These are phyloP conservation scores for Hylaeus volcanicus DNA, from an alignment of 1,140 invertebrate species.

Conservation along the genomic window DNA sequence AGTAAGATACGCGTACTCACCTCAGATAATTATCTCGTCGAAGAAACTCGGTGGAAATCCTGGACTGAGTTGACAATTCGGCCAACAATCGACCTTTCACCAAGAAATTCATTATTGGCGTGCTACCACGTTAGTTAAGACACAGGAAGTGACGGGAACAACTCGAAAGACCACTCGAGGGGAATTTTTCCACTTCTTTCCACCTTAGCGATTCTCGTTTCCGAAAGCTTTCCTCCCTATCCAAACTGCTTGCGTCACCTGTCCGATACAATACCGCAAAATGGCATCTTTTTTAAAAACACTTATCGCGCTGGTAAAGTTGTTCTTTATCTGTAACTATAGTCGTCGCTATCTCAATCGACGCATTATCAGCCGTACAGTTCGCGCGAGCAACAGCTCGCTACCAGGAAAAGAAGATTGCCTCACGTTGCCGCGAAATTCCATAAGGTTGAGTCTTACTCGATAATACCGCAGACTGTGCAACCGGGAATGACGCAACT, in stretches of 20 bases:
- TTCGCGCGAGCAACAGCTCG: not conserved
- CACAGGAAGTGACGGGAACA: too few relatives aligned
- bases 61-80: not conserved
- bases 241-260: too few relatives aligned
- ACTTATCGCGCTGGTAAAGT: not conserved
- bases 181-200: too few relatives aligned
- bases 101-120: too few relatives aligned
- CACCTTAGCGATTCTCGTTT: too few relatives aligned
- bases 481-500: slow-evolving; percentile 38
- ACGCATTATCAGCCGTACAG: not conserved
- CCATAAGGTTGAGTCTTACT: slow-evolving; percentile 33
- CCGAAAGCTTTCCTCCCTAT: too few relatives aligned
- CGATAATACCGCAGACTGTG: not conserved
- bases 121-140: too few relatives aligned
- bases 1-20: not conserved
- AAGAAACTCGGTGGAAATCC: not conserved
- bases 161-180: too few relatives aligned
- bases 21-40: too few relatives aligned
- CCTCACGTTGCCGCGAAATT: not conserved
- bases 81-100: too few relatives aligned
- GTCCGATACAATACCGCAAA: not conserved
- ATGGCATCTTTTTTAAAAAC: not conserved
- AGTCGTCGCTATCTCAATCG: not conserved
- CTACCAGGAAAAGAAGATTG: not conserved
- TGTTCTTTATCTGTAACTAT: not conserved